Conservation (phyloP, 2,113 vertebrate species). For the Anolis carolinensis region DNA sequence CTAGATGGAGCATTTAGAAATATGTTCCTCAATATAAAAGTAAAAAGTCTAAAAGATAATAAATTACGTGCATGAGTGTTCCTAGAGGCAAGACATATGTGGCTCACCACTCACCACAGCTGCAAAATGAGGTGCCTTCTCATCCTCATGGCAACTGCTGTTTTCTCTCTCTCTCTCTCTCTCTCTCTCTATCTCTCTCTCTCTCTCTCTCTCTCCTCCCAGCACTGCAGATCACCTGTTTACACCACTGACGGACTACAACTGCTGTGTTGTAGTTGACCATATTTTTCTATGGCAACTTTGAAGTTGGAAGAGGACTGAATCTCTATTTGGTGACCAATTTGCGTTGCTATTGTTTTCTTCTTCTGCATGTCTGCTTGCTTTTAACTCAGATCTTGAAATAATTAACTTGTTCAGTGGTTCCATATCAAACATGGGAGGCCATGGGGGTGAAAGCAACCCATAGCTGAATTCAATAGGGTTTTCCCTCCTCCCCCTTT, state of each 20-base stretch:
- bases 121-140: too few relatives aligned
- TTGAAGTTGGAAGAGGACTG: not conserved
- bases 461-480: constrained; percentile 1
- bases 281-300: not conserved
- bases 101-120: not conserved
- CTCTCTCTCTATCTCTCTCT: too few relatives aligned
- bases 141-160: too few relatives aligned
- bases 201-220: too few relatives aligned
- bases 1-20: too few relatives aligned
- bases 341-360: not conserved
- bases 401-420: constrained; percentile 18
- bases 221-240: not conserved
- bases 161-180: not conserved
- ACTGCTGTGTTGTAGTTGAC: not conserved
- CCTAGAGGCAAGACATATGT: not conserved
- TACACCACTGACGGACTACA: not conserved
- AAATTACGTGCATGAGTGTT: not conserved
- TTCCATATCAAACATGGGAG: not conserved
- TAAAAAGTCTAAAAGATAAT: not conserved
- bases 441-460: not conserved
- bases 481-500: not conserved
- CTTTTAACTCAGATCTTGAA: constrained; percentile 26
- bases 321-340: not conserved
- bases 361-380: constrained; percentile 4
- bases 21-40: not conserved